Base-by-base conservation (phyloP, 2,888 invertebrate species). In the Molanna angustata region DNA sequence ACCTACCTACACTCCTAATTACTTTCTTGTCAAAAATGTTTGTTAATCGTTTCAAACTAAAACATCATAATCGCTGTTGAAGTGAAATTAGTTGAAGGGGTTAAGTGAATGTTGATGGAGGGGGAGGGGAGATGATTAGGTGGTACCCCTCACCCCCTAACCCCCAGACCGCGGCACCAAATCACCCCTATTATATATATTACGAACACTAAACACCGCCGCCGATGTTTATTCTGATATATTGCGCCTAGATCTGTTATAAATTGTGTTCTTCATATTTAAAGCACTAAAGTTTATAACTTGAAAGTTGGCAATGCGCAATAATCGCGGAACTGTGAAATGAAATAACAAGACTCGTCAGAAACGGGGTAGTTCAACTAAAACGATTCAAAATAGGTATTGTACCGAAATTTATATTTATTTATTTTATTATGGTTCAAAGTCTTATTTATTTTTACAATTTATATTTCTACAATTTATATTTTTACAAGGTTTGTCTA, bases 211-310 rank as follows among this genome's bases (percentile, higher is more conserved):
- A n/a, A n/a, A 40, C 49, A 48, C 45, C 35, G 49, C 49, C 31
- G 46, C 35, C 52, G n/a, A 58, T 54, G 52, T 58, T 54, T 52
- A 58, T 58, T 54, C 54, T 54, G 49, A 52, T 49, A 52, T 58
- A 54, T 56, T 56, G 41, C 50, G 49, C 45, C 57, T 50, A 40
- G 49, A 50, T 52, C 50, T 50, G 50, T 52, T 52, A 49, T 52
- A 58, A 55, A 58, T 55, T 58, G 55, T 58, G 58, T 58, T 58
- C 58, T 58, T 55, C 57, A 55, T 48, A 57, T 57, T 54, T 56
- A 55, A 55, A 55, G 52, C 57, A 52, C 52, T 52, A 47, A 58
- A 58, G 45, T 58, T 58, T 58, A 49, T 41, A 55, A 55, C 50
- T 58, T 44, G 41, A 47, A 50, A 58, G 58, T 58, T 58, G 39